phyloP scores from a whole-genome alignment of 2,888 invertebrate genomes.

The Penaeus monodon region DNA sequence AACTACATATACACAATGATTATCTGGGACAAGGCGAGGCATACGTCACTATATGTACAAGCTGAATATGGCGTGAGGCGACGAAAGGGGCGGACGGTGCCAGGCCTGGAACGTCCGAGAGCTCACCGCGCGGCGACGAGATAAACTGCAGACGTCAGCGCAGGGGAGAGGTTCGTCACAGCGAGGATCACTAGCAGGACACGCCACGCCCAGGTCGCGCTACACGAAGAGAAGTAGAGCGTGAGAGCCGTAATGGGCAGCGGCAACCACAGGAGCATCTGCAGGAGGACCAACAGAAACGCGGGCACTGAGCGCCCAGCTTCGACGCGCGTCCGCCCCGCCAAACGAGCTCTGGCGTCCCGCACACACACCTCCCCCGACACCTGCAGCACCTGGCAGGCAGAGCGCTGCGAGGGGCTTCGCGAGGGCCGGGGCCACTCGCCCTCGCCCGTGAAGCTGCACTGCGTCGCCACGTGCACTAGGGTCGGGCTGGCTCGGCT shows the following conservation, averaged over 20 bases:
- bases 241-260: constrained; percentile 19
- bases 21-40: too few species aligned
- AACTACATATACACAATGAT: too few species aligned
- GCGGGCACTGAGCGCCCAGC: constrained; percentile 1
- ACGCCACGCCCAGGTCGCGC: constrained; percentile 12
- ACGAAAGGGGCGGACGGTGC: neutral
- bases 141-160: constrained; percentile 25
- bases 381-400: neutral
- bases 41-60: too few species aligned
- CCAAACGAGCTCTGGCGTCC: constrained; percentile 7
- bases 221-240: neutral
- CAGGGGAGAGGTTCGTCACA: constrained; percentile 34
- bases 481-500: neutral
- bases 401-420: neutral
- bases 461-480: constrained; percentile 28
- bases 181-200: constrained; percentile 2
- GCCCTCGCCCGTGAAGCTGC: neutral
- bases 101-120: too few species aligned
- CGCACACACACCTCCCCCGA: constrained; percentile 12
- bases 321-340: constrained; percentile 32
- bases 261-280: constrained; percentile 22
- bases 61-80: neutral
- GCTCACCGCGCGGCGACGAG: neutral
- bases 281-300: constrained; percentile 7
- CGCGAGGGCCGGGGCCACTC: neutral